Evolutionary conservation across 1,140 invertebrate species (phyloP).

Genomic region (Cherax destructor): DNA sequence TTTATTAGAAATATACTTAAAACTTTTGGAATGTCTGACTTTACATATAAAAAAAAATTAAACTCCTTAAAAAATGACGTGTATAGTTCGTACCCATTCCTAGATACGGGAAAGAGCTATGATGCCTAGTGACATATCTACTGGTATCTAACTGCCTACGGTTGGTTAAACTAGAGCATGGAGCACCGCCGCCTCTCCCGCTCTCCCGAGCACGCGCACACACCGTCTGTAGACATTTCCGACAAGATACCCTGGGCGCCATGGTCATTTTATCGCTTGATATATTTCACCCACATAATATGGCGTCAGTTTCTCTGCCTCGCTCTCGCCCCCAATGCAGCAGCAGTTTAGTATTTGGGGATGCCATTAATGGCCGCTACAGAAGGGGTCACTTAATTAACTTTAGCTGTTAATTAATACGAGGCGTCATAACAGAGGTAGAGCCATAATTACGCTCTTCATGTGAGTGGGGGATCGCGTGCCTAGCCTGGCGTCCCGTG

Average conservation of each 20-base stretch:
- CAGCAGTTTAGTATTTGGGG: background rate
- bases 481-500: constrained; percentile 29
- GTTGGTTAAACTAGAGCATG: constrained; percentile 12
- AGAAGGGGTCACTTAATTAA: background rate
- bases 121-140: constrained; percentile 17
- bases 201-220: background rate
- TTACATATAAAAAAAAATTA: constrained; percentile 31
- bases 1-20: constrained; percentile 25
- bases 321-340: background rate
- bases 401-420: constrained; percentile 21
- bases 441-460: background rate
- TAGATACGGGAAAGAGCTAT: background rate
- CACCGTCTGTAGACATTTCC: background rate
- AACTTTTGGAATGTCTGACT: constrained; percentile 33
- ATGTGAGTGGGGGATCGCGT: constrained; percentile 33
- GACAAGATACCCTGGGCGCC: constrained; percentile 17
- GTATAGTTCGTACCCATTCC: background rate
- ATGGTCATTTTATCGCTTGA: background rate
- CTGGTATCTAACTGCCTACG: background rate
- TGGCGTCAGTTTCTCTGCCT: background rate
- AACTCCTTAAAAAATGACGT: constrained; percentile 48
- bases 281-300: background rate
- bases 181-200: background rate
- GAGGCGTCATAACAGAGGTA: constrained; percentile 1
- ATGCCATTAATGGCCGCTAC: background rate